These are phyloP conservation scores for Perdix hodgsoniae DNA, from an alignment of 2,797 vertebrate genomes.

Conservation along the genomic window DNA sequence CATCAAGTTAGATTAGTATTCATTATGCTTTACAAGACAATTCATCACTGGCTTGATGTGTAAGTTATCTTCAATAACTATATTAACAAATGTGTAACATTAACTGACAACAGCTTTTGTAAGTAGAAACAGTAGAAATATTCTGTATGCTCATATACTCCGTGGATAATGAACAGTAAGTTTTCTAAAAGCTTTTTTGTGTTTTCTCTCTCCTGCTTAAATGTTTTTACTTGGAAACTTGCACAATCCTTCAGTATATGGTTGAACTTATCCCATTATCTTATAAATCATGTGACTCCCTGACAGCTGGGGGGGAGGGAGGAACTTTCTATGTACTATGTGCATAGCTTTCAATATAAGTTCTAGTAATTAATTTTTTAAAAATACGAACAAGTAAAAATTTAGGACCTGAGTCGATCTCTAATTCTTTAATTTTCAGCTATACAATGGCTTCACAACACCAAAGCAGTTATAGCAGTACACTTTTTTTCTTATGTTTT, in stretches of 20 bases:
- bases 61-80: conserved; percentile 50
- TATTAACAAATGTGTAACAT: conserved; percentile 25
- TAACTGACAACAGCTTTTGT: conserved; percentile 32
- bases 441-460: not conserved
- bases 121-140: conserved; percentile 13
- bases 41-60: conserved; percentile 51
- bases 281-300: not conserved
- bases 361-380: not conserved
- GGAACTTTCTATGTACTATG: not conserved
- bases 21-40: conserved; percentile 57
- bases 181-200: conserved; percentile 33
- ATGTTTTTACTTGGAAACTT: conserved; percentile 14
- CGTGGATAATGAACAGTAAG: conserved; percentile 25
- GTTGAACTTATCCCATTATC: not conserved
- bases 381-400: not conserved
- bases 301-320: not conserved
- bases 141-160: not conserved
- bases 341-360: not conserved
- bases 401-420: not conserved
- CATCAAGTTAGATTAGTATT: conserved; percentile 57
- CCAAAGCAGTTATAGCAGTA: not conserved
- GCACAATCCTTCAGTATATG: not conserved
- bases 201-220: not conserved
- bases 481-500: not conserved
- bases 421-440: not conserved